Evolutionary conservation across 53 echinoderm and acorn worm species (phyloP), one percentile per base, ranked within the genome.

Genomic region (Holothuria scabra): DNA sequence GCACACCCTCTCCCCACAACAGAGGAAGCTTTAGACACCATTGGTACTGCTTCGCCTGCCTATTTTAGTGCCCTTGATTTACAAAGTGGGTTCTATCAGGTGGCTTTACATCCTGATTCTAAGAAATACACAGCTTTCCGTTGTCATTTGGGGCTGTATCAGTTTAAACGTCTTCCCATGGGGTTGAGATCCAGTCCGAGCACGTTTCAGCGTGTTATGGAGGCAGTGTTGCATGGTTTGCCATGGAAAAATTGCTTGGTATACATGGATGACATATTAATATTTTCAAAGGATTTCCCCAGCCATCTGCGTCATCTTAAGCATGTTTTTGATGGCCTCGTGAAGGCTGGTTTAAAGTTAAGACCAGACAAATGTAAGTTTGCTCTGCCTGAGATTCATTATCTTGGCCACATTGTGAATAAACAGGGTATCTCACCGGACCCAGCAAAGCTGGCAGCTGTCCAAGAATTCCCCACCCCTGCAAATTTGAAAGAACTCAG

Each of bases 61-160:
- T 85, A 75, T 61, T 85, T 85, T 28, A 75, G 58, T 25, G 58
- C 85, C 19, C 38, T 85, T 33, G 85, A 85, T 76, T 35, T 35
- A 35, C 35, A 35, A 35, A 35, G 35, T 35, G 79, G 84, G 29
- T 86, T 86, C 58, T 86, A 86, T 80, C 86, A 87, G 65, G 82
- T 82, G 82, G 34, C 82, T 24, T 32, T 87, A 18, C 81, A 87
- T 37, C 87, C 87, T 8, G 21, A 81, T 34, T 87, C 87, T 21
- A 67, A 26, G 14, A 80, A 82, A 13, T 82, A 82, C 61, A 87
- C 68, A 21, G 82, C 71, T 22, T 87, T 81, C 10, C 81, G 87
- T 13, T 82, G 87, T 56, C 82, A 82, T 82, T 55, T 78, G 24
- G 80, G 35, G 35, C 3, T 35, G 3, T 6, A 35, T 35, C 6